phyloP scores from a whole-genome alignment of 2,113 vertebrate species.

The Thunnus thynnus region DNA sequence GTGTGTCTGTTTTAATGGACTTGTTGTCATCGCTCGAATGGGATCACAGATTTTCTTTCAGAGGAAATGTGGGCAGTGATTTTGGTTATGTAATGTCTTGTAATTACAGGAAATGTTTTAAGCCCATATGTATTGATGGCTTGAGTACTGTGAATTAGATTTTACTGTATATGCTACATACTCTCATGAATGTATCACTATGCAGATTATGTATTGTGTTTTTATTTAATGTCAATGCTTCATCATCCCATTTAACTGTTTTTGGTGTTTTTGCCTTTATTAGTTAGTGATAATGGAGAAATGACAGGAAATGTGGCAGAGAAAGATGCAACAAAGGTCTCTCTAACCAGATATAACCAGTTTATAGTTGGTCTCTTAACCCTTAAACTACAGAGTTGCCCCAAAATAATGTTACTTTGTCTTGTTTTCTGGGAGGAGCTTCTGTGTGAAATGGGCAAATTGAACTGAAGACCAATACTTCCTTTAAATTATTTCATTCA shows the following conservation, averaged over 20 bases:
- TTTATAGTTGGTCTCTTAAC: too few relatives aligned
- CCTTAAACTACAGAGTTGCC: too few relatives aligned
- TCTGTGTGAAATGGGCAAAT: background rate
- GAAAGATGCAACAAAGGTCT: too few relatives aligned
- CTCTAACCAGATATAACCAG: too few relatives aligned
- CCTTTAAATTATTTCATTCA: background rate
- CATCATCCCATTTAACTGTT: background rate
- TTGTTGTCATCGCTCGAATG: conserved; percentile 11
- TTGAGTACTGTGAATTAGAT: conserved; percentile 12
- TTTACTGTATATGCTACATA: conserved; percentile 6
- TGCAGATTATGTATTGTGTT: background rate
- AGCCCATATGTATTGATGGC: conserved; percentile 8
- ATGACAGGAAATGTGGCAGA: too few relatives aligned
- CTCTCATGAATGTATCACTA: background rate
- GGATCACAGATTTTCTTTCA: conserved; percentile 19
- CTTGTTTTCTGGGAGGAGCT: background rate
- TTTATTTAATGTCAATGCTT: background rate
- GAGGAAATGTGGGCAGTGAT: background rate
- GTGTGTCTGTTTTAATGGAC: conserved; percentile 16
- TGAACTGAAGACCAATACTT: background rate
- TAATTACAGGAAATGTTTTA: conserved; percentile 9
- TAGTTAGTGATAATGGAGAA: too few relatives aligned
- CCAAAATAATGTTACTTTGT: background rate
- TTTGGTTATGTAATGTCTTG: conserved; percentile 7
- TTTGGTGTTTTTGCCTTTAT: too few relatives aligned